Conservation (phyloP, 23 tunicate genomes). For the Ciona savignyi region DNA sequence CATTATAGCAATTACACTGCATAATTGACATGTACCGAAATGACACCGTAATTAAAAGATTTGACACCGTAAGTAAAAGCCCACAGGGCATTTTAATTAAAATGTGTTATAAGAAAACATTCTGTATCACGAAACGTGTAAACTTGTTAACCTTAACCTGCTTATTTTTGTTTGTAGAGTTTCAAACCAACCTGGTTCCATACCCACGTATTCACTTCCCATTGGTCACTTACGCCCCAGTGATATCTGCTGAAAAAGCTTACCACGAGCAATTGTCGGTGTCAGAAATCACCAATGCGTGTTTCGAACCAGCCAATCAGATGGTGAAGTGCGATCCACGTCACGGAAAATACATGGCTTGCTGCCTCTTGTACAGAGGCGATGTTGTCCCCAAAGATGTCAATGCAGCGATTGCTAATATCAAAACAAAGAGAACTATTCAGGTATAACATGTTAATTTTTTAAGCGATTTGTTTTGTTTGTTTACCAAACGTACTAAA, state of each 20-base stretch:
- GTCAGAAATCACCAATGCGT: neutral
- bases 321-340: neutral
- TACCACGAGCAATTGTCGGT: neutral
- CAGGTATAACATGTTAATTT: neutral
- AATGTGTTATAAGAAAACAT: too few species aligned
- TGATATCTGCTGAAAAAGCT: neutral
- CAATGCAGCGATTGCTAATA: neutral
- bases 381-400: neutral
- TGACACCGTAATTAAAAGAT: too few species aligned
- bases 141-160: too few species aligned
- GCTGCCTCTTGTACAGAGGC: neutral
- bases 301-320: neutral
- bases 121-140: too few species aligned
- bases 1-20: too few species aligned
- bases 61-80: too few species aligned
- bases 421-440: neutral
- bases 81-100: too few species aligned
- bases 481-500: too few species aligned
- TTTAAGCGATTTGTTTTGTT: too few species aligned
- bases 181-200: neutral
- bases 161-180: neutral
- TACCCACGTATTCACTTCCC: neutral
- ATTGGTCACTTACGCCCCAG: neutral
- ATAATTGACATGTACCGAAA: too few species aligned
- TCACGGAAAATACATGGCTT: neutral